A percentile compares a stretch with the other conserved stretches of the same genome.
phyloP scores from a whole-genome alignment of 2,888 invertebrate genomes.

The Cerceris rybyensis region DNA sequence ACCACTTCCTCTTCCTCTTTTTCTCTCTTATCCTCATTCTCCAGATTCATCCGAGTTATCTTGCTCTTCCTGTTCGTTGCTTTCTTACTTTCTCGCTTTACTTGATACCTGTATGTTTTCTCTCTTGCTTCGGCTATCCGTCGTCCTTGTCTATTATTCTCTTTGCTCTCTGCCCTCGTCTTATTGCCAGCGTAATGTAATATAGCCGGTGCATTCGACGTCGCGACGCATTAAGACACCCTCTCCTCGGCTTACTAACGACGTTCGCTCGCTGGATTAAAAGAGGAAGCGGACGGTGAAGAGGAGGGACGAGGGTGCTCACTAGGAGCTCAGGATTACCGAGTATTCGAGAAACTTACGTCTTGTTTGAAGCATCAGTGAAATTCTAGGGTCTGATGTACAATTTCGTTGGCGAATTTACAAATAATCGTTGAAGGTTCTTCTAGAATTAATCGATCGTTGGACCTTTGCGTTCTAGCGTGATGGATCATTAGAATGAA shows the following conservation, averaged over 20 bases:
- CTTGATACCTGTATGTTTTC: too few species aligned
- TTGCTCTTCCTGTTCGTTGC: too few species aligned
- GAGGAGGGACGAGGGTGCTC: background rate
- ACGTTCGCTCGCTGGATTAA: slow-evolving; percentile 30
- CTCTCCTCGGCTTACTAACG: slow-evolving; percentile 30
- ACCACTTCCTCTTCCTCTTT: too few species aligned
- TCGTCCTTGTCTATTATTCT: background rate
- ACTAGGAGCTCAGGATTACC: background rate
- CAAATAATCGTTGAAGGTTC: too few species aligned
- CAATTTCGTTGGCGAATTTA: too few species aligned
- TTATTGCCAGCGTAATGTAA: slow-evolving; percentile 46
- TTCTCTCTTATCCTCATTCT: too few species aligned
- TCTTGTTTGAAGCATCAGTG: background rate
- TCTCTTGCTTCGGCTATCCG: too few species aligned
- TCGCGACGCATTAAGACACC: slow-evolving; percentile 37
- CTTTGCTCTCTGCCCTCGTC: slow-evolving; percentile 30
- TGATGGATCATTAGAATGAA: too few species aligned
- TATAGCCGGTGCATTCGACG: slow-evolving; percentile 38
- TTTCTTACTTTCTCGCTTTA: too few species aligned
- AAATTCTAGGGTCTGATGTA: background rate
- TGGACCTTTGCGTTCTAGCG: too few species aligned
- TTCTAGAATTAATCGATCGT: too few species aligned
- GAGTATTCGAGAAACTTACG: background rate
- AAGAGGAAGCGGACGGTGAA: background rate
- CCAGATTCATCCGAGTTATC: too few species aligned